Base-by-base conservation (phyloP, 2,888 invertebrate genomes). In the Agrochola macilenta region DNA sequence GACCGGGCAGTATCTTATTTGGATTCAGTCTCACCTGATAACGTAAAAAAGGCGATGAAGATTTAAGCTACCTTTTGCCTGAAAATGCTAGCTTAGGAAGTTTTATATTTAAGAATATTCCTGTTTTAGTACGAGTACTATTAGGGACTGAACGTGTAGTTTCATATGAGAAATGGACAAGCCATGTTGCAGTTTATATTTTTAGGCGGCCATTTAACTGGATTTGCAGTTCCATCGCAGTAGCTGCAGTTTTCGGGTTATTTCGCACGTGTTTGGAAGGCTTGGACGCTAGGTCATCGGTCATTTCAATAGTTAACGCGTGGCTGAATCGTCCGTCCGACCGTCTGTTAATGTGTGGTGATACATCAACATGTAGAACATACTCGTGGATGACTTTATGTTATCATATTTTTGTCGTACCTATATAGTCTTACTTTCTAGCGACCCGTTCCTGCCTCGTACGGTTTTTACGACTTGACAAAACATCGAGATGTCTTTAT, bases 1-100 rank as follows among this genome's bases (percentile, higher is more conserved):
- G 2, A 46, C 58, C 49, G 54, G 30, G 63, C 69, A 68, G 76
- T 77, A 77, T 84, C 73, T 81, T 87, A 77, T 81, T 87, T 74
- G 49, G 75, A 69, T 76, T 71, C 74, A 75, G 70, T 57, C 70
- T 81, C 70, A 64, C 61, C 46, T 60, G 74, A 77, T 72, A 65
- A 74, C 39, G 60, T 39, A 58, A 69, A 83, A 84, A 74, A 77
- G 0, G 35, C 68, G 30, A 65, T 35, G 76, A 72, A 60, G 20
- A 72, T 30, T 73, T 72, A 57, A 71, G 49, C 57, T 64, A 39
- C 11, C 43, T 65, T 14, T 9, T n/a, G 52, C 63, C 17, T 60
- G 46, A 65, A 82, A 71, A 49, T 66, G 11, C 58, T 35, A 70
- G 23, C 43, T 68, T 26, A 17, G 30, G 5, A 54, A 54, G n/a